Evolutionary conservation across 2,797 vertebrate species (phyloP), one percentile per base, ranked within the genome.

Genomic region (Morus bassanus): DNA sequence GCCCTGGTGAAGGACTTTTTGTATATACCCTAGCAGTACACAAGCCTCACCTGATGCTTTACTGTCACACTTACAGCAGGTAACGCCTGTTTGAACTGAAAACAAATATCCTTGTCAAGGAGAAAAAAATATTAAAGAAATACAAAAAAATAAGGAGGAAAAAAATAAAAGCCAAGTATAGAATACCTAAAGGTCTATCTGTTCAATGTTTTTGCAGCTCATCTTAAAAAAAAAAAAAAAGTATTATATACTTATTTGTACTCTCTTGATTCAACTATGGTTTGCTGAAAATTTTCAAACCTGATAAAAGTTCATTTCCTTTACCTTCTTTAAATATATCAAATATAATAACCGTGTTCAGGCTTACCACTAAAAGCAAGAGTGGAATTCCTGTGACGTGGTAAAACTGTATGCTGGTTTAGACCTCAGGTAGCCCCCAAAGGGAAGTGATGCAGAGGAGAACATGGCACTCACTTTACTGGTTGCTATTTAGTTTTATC

Each of bases 71-170:
- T 70, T 74, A 65, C 4, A 79, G 61, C 33, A 89, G 3, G 10
- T 63, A 86, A 81, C 23, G 67, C 33, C 46, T 81, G 33, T 72
- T 91, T 59, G 43, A 90, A 78, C 28, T 53, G 25, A 90, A 93
- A 93, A 74, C 17, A 89, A 90, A 57, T 57, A 37, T 12, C 8
- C 7, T 69, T 8, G 3, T 27, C 39, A 63, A 81, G 43, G 46
- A 67, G 19, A 7, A 57, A 79, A 85, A 72, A 81, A 8, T 2
- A 43, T 57, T 18, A 43, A 63, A 77, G 7, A 41, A 87, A 69
- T 33, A 80, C 1, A 13, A 46, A 83, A 65, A 35, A n/a, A 14
- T 19, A 45, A 43, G 7, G 3, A 21, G 2, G 0, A 13, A 1
- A 3, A 9, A 25, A 65, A 18, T 24, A 65, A 37, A 8, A 10